Conservation (phyloP, 2,113 vertebrate species). For the Scomber japonicus region DNA sequence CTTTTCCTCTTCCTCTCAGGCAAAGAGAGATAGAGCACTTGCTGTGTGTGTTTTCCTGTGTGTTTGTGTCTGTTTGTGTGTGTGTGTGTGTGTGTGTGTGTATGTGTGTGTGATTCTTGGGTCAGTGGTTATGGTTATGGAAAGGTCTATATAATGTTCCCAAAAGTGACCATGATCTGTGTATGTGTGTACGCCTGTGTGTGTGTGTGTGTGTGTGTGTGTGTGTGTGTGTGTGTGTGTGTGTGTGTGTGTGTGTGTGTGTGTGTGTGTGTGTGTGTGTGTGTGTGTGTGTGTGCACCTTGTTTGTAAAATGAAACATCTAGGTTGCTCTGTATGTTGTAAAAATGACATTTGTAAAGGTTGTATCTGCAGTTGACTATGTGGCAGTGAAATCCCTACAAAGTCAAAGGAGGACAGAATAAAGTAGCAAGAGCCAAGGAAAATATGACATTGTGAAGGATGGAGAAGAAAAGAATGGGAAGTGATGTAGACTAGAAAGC, state of each 20-base stretch:
- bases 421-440: background rate
- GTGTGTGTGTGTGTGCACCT: background rate
- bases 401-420: constrained; percentile 10
- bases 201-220: no score
- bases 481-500: no score
- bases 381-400: background rate
- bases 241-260: no score
- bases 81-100: background rate
- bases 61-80: no score
- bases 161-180: no score
- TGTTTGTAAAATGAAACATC: constrained; percentile 29
- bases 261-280: no score
- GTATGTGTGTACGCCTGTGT: no score
- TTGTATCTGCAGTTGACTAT: background rate
- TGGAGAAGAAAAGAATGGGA: no score
- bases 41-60: background rate
- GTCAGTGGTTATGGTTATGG: no score
- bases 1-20: background rate
- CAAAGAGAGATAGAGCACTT: background rate
- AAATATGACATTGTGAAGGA: background rate
- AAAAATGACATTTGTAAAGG: background rate
- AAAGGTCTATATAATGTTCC: no score
- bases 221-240: no score
- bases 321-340: background rate
- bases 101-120: no score